phyloP scores from a whole-genome alignment of 2,113 vertebrate species.

The Lepus europaeus region DNA sequence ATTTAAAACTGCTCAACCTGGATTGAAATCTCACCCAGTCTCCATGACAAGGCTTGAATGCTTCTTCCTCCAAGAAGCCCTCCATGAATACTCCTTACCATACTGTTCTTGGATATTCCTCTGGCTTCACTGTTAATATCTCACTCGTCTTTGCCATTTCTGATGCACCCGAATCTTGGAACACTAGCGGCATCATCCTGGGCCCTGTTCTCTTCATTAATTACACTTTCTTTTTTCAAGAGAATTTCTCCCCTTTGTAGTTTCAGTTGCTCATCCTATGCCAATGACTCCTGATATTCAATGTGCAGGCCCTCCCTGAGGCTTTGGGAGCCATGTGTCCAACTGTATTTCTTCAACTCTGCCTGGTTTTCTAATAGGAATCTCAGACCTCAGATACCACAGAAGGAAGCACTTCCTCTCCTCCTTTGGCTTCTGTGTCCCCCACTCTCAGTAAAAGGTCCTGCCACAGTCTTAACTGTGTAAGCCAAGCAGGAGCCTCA shows the following conservation, averaged over 20 bases:
- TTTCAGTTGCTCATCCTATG: not conserved
- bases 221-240: not conserved
- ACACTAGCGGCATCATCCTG: not conserved
- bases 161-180: not conserved
- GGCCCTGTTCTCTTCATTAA: not conserved
- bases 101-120: not conserved
- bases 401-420: not conserved
- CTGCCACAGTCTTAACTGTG: not conserved
- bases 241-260: not conserved
- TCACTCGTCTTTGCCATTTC: not conserved
- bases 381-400: not conserved
- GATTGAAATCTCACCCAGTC: not conserved
- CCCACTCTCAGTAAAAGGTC: not conserved
- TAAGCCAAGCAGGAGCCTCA: not conserved
- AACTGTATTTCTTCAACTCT: not conserved
- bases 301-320: not conserved
- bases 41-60: not conserved
- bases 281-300: not conserved
- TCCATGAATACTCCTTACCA: not conserved
- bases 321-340: not conserved
- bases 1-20: not conserved
- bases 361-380: not conserved
- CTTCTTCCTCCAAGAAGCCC: not conserved
- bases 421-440: not conserved
- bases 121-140: not conserved